Conservation (phyloP, 2,113 vertebrate species). For the Boleophthalmus pectinirostris region DNA sequence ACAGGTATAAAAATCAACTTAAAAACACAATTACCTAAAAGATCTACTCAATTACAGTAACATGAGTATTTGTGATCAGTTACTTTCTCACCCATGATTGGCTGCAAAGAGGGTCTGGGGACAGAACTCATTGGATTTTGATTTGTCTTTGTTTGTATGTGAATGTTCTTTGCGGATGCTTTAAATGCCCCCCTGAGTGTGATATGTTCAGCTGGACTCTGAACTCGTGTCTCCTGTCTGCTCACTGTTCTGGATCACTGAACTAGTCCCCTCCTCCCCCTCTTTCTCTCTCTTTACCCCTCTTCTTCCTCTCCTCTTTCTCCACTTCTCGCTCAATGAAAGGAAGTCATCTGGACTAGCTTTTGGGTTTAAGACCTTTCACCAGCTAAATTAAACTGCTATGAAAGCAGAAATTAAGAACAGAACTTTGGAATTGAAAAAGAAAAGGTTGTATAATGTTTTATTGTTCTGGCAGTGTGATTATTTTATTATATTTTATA, state of each 20-base stretch:
- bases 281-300: slow-evolving; percentile 21
- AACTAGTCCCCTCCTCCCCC: slow-evolving; percentile 41
- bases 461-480: too few species aligned
- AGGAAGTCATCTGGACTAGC: neutral
- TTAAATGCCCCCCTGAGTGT: slow-evolving; percentile 36
- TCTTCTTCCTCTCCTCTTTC: neutral
- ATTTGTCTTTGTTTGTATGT: slow-evolving; percentile 25
- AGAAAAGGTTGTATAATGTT: too few species aligned
- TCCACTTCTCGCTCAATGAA: neutral
- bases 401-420: too few species aligned
- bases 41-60: too few species aligned
- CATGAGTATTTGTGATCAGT: too few species aligned
- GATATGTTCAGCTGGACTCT: slow-evolving; percentile 62
- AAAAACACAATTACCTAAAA: too few species aligned
- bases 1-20: too few species aligned
- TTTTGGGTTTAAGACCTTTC: neutral
- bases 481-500: too few species aligned
- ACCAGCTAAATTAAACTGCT: neutral
- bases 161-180: slow-evolving; percentile 17
- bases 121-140: slow-evolving; percentile 15
- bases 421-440: too few species aligned
- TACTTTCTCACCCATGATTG: too few species aligned
- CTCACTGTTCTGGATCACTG: slow-evolving; percentile 75
- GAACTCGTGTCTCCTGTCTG: slow-evolving; percentile 71
- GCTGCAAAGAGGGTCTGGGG: slow-evolving; percentile 1